Evolutionary conservation across 2,797 vertebrate genomes (phyloP), one percentile per base, ranked within the genome.

Genomic region (Pelochelys cantorii): DNA sequence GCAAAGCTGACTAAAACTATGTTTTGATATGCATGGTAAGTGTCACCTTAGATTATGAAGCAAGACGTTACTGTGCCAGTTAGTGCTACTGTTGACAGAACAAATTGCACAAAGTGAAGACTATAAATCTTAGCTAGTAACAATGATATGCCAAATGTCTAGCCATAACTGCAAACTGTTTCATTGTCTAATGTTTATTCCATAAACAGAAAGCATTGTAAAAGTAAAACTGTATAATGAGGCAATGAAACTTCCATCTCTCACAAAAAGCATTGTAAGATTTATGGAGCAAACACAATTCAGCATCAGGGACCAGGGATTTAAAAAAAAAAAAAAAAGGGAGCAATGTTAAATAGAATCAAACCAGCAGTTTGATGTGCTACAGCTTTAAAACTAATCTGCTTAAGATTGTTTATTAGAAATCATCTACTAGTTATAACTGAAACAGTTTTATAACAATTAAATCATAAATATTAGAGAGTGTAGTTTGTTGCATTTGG

Each of bases 301-400:
- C 85, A 85, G 20, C 34, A 10, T 90, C 91, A 57, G 52, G 93
- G 81, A 17, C 27, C 59, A 86, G 81, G 94, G 93, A 65, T 77
- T 42, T 42, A 5, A 42, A 48, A 48, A 48, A 48, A 78, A 93
- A 92, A 92, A 78, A 60, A 93, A 92, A 92, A 78, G 57, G 71
- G 68, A 87, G 27, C 10, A 59, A 81, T 74, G 68, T 27, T 55
- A 95, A 56, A n/a, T 62, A 2, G 48, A 81, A 60, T 68, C 37
- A 31, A 59, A 56, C 48, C 55, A 22, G 22, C 77, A 5, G 55
- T 55, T 82, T 53, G 82, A 87, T 92, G 53, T 4, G 7, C 17
- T 62, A 22, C 37, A 93, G 79, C 89, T 60, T 85, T 79, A 89
- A 96, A 79, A 81, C n/a, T 54, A 80, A 4, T n/a, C 17, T 84